Evolutionary conservation across 2,797 vertebrate genomes (phyloP), one percentile per base, ranked within the genome.

Genomic region (Sebastes glaucus): DNA sequence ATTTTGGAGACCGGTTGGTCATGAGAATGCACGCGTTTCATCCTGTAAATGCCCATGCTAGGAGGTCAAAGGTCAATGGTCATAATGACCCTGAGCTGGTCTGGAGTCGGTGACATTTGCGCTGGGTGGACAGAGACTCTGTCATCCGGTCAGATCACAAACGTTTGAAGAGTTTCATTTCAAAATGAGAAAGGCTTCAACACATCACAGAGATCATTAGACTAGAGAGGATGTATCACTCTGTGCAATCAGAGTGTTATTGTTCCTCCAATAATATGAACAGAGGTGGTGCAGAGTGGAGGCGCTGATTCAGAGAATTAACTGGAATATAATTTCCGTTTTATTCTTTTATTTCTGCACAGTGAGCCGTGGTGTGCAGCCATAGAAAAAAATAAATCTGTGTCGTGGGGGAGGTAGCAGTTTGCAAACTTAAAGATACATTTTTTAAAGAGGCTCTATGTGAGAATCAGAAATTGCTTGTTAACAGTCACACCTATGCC

Each of bases 101-200:
- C 56, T 68, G 65, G 64, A 77, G 7, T 7, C 27, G 2, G n/a
- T 3, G 11, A 28, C 0, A 2, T 8, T 7, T 38, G 53, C 32
- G 25, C 25, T 38, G 18, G 23, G 35, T 28, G 53, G 68, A 56
- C 49, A 14, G 68, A 57, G 33, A 59, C 53, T 53, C 46, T 25
- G 30, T 52, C 60, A n/a, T 42, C 16, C 16, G 68, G 33, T 66
- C 62, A 6, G 22, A 56, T 55, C n/a, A n/a, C 22, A 57, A 25
- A 80, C 71, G 2, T 5, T 6, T n/a, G 65, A 32, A 14, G 64
- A 28, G 35, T 74, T 82, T 78, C 35, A 28, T 52, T 76, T 78
- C 49, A 30, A 49, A 68, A 23, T 59, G 14, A 42, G 30, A 20
- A 4, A 11, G 1, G 30, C 57, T 32, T 22, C 20, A 16, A 1